Percentiles rank a stretch among this genome's conserved stretches.
Evolutionary conservation across 2,888 invertebrate genomes (phyloP).

Genomic region (Drosophila mettleri): DNA sequence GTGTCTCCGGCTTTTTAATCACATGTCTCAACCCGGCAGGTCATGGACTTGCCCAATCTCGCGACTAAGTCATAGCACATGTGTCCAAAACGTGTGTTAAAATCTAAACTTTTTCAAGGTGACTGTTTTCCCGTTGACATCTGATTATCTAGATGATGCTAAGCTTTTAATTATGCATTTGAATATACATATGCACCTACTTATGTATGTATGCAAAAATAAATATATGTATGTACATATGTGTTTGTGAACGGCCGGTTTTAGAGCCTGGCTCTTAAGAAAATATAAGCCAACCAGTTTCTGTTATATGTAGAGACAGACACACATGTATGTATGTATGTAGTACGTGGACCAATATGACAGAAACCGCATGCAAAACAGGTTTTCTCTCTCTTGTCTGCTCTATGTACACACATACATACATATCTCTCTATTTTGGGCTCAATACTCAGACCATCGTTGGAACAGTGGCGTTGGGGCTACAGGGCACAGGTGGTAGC

Average conservation of each 20-base stretch:
- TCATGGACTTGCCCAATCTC: slow-evolving; percentile 22
- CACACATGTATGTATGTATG: neutral
- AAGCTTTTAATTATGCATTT: slow-evolving; percentile 4
- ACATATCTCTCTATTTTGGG: slow-evolving; percentile 5
- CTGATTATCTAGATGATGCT: neutral
- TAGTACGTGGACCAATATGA: slow-evolving; percentile 9
- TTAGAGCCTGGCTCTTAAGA: slow-evolving; percentile 1
- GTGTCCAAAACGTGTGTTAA: slow-evolving; percentile 47
- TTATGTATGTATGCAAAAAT: slow-evolving; percentile 1
- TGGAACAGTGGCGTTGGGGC: neutral
- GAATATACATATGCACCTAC: neutral
- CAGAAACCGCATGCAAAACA: slow-evolving; percentile 37
- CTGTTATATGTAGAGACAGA: too few species aligned
- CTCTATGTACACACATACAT: too few species aligned
- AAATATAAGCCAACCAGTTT: slow-evolving; percentile 57
- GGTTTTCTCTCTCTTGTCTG: slow-evolving; percentile 21
- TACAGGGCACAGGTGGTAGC: slow-evolving; percentile 9
- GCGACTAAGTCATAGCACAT: slow-evolving; percentile 25
- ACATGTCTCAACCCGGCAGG: slow-evolving; percentile 14
- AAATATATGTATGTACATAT: neutral
- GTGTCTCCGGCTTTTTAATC: slow-evolving; percentile 15
- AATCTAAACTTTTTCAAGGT: slow-evolving; percentile 24
- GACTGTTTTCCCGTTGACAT: slow-evolving; percentile 4
- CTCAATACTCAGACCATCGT: slow-evolving; percentile 6
- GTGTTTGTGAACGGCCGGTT: neutral